Percentiles rank a stretch among this genome's conserved stretches.
These are phyloP conservation scores for Atopsyche davidsoni DNA, from an alignment of 1,140 invertebrate species.

Conservation along the genomic window DNA sequence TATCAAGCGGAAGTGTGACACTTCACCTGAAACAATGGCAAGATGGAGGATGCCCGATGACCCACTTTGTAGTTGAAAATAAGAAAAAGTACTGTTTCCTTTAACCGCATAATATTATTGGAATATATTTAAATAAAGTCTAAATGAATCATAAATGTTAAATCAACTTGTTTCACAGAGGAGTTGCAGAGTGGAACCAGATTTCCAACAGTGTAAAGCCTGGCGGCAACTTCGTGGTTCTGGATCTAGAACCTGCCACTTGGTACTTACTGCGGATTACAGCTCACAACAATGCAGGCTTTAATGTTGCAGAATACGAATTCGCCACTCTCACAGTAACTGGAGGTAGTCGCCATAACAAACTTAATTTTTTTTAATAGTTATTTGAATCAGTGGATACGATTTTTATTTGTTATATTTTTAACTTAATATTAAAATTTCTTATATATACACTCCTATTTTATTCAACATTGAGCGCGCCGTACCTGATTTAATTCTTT, in stretches of 20 bases:
- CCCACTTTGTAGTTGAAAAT: constrained; percentile 92
- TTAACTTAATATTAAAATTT: neutral
- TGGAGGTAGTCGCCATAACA: constrained; percentile 64
- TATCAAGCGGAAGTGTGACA: constrained; percentile 85
- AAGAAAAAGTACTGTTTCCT: constrained; percentile 72
- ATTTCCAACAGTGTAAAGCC: constrained; percentile 90
- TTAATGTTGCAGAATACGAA: constrained; percentile 88
- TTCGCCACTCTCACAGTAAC: constrained; percentile 91
- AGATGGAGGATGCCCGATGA: constrained; percentile 92
- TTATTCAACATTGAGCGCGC: neutral
- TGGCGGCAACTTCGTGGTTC: constrained; percentile 82
- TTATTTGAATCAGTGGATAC: neutral
- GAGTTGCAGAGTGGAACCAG: constrained; percentile 82
- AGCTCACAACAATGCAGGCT: constrained; percentile 93
- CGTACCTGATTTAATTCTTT: constrained; percentile 18
- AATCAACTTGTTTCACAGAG: constrained; percentile 45
- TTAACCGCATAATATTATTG: constrained; percentile 1
- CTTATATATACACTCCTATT: neutral
- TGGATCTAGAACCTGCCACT: constrained; percentile 85
- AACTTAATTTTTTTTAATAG: neutral
- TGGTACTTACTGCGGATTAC: constrained; percentile 90
- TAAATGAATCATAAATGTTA: neutral
- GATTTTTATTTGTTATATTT: neutral
- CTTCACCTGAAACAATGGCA: constrained; percentile 89
- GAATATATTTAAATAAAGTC: neutral